Evolutionary conservation across 37 sponge, comb jelly and placozoan genomes (phyloP), one percentile per base, ranked within the genome.

Genomic region (Hexactinellida sp.): DNA sequence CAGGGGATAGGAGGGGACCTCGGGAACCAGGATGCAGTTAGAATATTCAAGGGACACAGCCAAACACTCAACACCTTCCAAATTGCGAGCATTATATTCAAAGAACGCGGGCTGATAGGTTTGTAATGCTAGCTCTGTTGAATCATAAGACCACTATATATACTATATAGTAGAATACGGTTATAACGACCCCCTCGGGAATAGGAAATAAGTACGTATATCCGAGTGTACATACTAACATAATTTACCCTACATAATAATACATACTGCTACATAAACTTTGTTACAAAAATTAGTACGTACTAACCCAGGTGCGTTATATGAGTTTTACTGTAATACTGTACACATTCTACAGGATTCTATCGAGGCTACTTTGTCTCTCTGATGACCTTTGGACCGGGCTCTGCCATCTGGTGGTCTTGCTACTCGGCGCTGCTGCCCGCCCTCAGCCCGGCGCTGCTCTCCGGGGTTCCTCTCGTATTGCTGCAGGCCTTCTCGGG

Each of bases 361-460:
- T 95, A 95, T 86, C 88, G 90, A 36, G 99, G 99, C 28, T 95
- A 93, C 85, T 39, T 38, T 0, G 88, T 95, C 9, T 94, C 94
- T 63, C 83, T 98, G 36, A 24, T 98, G 84, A 98, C 96, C 1
- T 94, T 92, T 84, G 94, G 88, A 0, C 99, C 99, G 21, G 94
- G 87, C 86, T 94, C 93, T 87, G 99, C 91, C 13, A 84, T 98
- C 36, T 98, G 95, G 94, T 98, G 99, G 99, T 39, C 83, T 0
- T 87, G 86, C 38, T 98, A 98, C 55, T 82, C 84, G 9, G 87
- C 82, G 0, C 37, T 87, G 0, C 35, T 38, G 36, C 3, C 30
- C 28, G 34, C 55, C 3, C 24, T 85, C 36, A 0, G 82, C 38
- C 87, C 63, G 37, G 37, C 25, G 0, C 82, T 55, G 37, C 24